A percentile compares a stretch with the other conserved stretches of the same genome.
Conservation (phyloP, 2,797 vertebrate genomes). For the Gallinago solitaria region DNA sequence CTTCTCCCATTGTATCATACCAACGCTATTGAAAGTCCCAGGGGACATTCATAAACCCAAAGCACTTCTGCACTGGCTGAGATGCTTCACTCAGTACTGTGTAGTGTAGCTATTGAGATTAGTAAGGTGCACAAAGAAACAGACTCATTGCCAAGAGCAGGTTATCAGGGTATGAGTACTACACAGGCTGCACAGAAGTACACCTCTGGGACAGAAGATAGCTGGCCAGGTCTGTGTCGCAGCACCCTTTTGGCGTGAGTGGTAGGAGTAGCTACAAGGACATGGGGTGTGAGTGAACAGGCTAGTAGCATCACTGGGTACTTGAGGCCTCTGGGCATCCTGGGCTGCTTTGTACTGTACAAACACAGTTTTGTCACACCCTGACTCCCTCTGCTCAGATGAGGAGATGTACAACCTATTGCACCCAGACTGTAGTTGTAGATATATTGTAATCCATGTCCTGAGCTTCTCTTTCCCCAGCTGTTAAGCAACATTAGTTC, state of each 20-base stretch:
- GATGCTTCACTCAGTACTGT: neutral
- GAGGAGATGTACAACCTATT: neutral
- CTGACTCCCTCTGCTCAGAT: neutral
- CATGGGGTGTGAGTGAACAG: neutral
- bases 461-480: accelerated
- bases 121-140: neutral
- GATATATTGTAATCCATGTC: neutral
- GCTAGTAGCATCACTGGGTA: neutral
- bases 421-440: neutral
- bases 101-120: neutral
- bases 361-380: neutral
- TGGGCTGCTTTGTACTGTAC: neutral
- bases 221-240: neutral
- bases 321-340: neutral
- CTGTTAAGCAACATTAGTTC: neutral
- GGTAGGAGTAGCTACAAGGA: neutral
- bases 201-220: neutral
- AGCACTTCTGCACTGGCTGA: accelerated
- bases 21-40: neutral
- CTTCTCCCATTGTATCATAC: accelerated
- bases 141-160: accelerated
- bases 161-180: neutral
- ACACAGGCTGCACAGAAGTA: neutral
- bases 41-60: neutral
- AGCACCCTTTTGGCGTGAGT: neutral